Evolutionary conservation across 2,888 invertebrate species (phyloP).

Genomic region (Lutraria lutraria): DNA sequence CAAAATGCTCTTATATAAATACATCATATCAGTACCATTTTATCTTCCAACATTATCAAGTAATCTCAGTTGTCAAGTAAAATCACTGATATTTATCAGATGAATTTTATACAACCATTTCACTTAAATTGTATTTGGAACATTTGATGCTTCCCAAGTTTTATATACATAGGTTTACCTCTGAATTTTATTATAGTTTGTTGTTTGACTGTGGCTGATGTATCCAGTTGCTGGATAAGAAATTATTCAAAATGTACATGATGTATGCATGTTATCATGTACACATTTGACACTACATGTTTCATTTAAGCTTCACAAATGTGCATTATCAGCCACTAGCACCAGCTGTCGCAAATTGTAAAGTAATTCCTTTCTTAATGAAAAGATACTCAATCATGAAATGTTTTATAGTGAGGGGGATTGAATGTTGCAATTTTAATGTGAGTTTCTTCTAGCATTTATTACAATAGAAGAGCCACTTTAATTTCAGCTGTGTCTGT

Average conservation of each 20-base stretch:
- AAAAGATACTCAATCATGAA: background rate
- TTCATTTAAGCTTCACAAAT: background rate
- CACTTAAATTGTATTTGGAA: too few species aligned
- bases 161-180: too few species aligned
- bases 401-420: background rate
- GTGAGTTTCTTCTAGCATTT: background rate
- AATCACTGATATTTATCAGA: too few species aligned
- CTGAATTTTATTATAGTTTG: too few species aligned
- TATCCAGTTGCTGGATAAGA: background rate
- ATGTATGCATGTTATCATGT: background rate
- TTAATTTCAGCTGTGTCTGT: slow-evolving; percentile 2
- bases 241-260: background rate
- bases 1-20: too few species aligned
- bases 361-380: slow-evolving; percentile 16
- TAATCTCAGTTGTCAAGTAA: too few species aligned
- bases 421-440: slow-evolving; percentile 3
- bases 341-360: slow-evolving; percentile 9
- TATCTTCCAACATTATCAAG: too few species aligned
- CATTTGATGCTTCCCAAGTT: too few species aligned
- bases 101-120: too few species aligned
- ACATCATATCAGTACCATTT: too few species aligned
- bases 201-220: too few species aligned
- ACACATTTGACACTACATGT: background rate
- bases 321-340: background rate
- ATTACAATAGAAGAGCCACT: slow-evolving; percentile 3